A percentile compares a stretch with the other conserved stretches of the same genome.
Conservation (phyloP, 2,113 vertebrate species). For the Lathamus discolor region DNA sequence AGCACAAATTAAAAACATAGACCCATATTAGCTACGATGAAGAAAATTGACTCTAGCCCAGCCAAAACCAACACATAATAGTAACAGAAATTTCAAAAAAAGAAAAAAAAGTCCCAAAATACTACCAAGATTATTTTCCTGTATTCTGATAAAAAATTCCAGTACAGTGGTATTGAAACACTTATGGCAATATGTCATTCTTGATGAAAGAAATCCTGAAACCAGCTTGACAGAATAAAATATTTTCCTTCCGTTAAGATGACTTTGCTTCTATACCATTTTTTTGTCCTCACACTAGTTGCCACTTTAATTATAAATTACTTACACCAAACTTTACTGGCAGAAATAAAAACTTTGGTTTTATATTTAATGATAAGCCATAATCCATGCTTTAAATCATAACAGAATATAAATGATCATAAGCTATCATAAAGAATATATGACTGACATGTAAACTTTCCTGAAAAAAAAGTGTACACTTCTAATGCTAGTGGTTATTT, state of each 20-base stretch:
- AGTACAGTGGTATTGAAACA: neutral
- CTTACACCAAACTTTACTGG: neutral
- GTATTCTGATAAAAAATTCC: neutral
- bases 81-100: neutral
- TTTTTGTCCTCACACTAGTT: neutral
- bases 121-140: neutral
- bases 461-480: neutral
- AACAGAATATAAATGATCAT: neutral
- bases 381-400: neutral
- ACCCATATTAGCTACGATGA: neutral
- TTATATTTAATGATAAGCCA: neutral
- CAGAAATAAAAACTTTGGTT: neutral
- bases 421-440: neutral
- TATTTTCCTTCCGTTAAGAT: neutral
- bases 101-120: neutral
- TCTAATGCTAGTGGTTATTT: neutral
- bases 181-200: neutral
- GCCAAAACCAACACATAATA: neutral
- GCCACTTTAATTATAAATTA: neutral
- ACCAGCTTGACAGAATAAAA: neutral
- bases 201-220: neutral
- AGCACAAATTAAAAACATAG: neutral
- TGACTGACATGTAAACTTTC: neutral
- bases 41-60: neutral
- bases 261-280: neutral